These are phyloP conservation scores for Nomada goodeniana DNA, from an alignment of 2,888 invertebrate genomes.

Conservation along the genomic window DNA sequence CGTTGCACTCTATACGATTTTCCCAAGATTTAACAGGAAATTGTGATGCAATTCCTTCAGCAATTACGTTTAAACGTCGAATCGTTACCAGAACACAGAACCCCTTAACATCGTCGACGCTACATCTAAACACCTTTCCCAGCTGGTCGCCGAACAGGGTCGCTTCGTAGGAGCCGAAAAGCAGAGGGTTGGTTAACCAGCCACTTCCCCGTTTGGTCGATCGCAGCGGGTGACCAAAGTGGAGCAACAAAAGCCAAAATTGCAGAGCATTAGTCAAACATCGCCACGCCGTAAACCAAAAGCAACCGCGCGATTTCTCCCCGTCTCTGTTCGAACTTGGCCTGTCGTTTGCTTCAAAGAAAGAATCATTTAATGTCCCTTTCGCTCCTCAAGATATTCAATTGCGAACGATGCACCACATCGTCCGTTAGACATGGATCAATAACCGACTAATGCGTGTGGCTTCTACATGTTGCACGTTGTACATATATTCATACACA, in stretches of 20 bases:
- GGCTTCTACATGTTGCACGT: constrained; percentile 29
- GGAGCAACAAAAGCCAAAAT: constrained; percentile 74
- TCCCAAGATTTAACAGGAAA: too few species aligned
- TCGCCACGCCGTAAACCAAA: constrained; percentile 75
- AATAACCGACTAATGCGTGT: constrained; percentile 68
- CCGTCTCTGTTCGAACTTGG: constrained; percentile 2
- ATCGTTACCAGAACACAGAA: constrained; percentile 19
- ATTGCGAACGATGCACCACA: constrained; percentile 46
- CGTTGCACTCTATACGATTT: too few species aligned
- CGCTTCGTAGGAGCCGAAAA: constrained; percentile 48
- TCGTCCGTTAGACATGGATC: constrained; percentile 70
- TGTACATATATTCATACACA: not conserved
- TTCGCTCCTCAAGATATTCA: constrained; percentile 21
- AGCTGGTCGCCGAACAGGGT: constrained; percentile 59
- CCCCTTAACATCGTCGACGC: constrained; percentile 22
- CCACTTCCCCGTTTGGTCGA: constrained; percentile 52
- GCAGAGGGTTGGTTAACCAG: constrained; percentile 72
- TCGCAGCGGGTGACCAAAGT: constrained; percentile 66
- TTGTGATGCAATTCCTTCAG: too few species aligned
- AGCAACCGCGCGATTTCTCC: constrained; percentile 36
- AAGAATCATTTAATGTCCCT: constrained; percentile 26
- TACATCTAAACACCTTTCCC: constrained; percentile 50
- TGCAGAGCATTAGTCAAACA: constrained; percentile 78
- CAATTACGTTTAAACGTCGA: constrained; percentile 34
- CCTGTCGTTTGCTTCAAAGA: not conserved